Evolutionary conservation across 1,140 invertebrate genomes (phyloP).

Genomic region (Liolophura sinensis): DNA sequence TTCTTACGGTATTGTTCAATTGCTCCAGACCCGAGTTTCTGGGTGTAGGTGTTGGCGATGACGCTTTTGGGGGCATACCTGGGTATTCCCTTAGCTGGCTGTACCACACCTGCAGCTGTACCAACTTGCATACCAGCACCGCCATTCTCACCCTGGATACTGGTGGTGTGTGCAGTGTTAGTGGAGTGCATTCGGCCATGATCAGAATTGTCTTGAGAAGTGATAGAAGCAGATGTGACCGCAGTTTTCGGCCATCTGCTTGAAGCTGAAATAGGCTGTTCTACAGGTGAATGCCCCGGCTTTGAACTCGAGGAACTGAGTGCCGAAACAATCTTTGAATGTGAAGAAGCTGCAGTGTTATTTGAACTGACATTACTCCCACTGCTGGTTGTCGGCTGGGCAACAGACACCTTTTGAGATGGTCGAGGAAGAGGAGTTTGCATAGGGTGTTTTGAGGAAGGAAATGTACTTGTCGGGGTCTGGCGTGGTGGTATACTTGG

Average conservation of each 20-base stretch:
- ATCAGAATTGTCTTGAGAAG: not conserved
- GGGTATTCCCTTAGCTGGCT: conserved; percentile 1
- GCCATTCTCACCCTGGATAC: too few relatives aligned
- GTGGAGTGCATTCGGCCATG: not conserved
- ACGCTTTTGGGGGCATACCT: conserved; percentile 57
- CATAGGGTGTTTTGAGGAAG: too few relatives aligned
- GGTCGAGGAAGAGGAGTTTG: too few relatives aligned
- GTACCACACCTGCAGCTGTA: not conserved
- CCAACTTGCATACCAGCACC: too few relatives aligned
- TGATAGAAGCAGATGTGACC: not conserved
- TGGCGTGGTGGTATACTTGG: too few relatives aligned
- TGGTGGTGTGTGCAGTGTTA: not conserved
- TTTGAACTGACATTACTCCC: too few relatives aligned
- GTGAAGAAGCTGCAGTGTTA: too few relatives aligned
- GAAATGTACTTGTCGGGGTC: too few relatives aligned
- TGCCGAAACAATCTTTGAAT: too few relatives aligned
- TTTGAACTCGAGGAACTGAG: too few relatives aligned
- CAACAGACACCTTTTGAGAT: too few relatives aligned
- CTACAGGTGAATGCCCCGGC: not conserved
- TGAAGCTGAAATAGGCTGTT: not conserved
- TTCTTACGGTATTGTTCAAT: conserved; percentile 18
- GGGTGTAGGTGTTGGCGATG: conserved; percentile 56
- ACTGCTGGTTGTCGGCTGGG: too few relatives aligned
- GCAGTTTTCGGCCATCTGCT: not conserved
- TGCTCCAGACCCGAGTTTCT: conserved; percentile 15